phyloP scores from a whole-genome alignment of 1,140 invertebrate genomes.

The Andricus grossulariae region DNA sequence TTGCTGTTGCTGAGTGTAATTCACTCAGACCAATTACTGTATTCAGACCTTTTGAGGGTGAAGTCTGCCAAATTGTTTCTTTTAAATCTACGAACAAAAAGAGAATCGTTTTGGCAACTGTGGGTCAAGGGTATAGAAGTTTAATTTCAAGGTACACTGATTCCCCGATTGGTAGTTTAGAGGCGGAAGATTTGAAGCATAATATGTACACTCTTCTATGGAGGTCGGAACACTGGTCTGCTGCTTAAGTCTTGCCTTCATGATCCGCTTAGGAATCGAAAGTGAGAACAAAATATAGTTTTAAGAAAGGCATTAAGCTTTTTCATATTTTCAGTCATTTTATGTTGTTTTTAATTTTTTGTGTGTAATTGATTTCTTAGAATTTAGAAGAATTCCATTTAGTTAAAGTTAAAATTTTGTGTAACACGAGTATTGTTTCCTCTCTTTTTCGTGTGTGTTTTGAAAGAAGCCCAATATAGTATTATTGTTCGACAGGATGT shows the following conservation, averaged over 20 bases:
- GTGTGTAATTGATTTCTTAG: no score
- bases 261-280: neutral
- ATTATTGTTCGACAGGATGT: no score
- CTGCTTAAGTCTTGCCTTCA: conserved; percentile 70
- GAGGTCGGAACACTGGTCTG: conserved; percentile 84
- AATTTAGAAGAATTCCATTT: no score
- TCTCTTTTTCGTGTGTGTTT: no score
- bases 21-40: conserved; percentile 91
- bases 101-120: conserved; percentile 82
- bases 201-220: conserved; percentile 84
- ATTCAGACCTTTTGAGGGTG: conserved; percentile 92
- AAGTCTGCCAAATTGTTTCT: conserved; percentile 77
- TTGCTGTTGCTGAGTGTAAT: conserved; percentile 89
- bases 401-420: no score
- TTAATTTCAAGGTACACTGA: conserved; percentile 85
- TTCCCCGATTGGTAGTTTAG: conserved; percentile 69
- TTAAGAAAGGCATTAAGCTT: neutral
- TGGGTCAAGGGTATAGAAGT: conserved; percentile 90
- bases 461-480: no score
- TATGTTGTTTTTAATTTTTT: no score
- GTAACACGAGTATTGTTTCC: no score
- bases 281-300: neutral
- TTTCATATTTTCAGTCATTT: neutral
- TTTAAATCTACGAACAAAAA: conserved; percentile 70
- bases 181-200: conserved; percentile 75